Base-by-base conservation (phyloP, 2,113 vertebrate genomes). In the Isichthys henryi region DNA sequence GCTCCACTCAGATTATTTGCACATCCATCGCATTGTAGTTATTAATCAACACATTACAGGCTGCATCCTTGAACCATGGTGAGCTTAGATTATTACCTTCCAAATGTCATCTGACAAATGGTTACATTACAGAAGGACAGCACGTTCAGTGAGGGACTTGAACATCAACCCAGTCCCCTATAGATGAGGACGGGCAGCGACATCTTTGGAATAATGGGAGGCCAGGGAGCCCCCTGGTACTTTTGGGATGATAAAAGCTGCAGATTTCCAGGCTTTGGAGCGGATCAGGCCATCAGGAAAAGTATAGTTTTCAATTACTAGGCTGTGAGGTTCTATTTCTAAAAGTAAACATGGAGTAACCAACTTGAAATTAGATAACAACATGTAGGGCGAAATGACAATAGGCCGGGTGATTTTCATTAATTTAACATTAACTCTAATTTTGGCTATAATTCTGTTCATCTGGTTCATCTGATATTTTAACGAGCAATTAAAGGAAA, bases 91-190 rank as follows among this genome's bases (percentile, higher is more conserved):
- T 86, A 52, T 52, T 85, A 43, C 23, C 43, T 49, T 85, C 21
- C 74, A 80, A 80, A 80, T 80, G 74, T 80, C 74, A 80, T 80
- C 74, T 80, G 74, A 43, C 74, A 80, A 80, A 80, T n/a, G 35
- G 43, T 19, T 80, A 19, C 74, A 43, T 80, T 35, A 80, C 13
- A 43, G 31, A 80, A 19, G 74, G 17, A 35, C 74, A 39, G 74
- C 15, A 43, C 35, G 19, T 77, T 39, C 5, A 2, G 35, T 7
- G 74, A 19, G 4, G 15, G 35, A 5, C 70, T 43, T 10, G 35
- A 80, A 80, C 15, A 80, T 43, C 31, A 19, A 13, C 31, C 15
- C 74, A 2, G 17, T 43, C 31, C 35, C 35, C 74, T 19, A 43
- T 17, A 43, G 35, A 80, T 80, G 35, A 80, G 74, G 74, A 80